Evolutionary conservation across 2,888 invertebrate genomes (phyloP).

Genomic region (Sphaerophoria rueppellii): DNA sequence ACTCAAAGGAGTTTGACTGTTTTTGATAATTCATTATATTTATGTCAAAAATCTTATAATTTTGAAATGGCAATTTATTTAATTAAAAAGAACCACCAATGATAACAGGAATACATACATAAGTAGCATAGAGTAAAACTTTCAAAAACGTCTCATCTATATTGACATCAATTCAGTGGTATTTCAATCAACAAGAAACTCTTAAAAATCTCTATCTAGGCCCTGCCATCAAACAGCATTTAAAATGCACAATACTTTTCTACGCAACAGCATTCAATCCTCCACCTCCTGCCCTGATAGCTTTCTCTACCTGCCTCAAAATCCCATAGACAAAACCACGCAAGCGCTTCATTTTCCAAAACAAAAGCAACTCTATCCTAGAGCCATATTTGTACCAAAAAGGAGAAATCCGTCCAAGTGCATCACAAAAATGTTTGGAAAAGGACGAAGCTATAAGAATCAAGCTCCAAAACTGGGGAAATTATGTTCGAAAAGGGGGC

Average conservation of each 20-base stretch:
- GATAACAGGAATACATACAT: too few species aligned
- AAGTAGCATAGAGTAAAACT: neutral
- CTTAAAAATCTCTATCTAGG: constrained; percentile 1
- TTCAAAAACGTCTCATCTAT: constrained; percentile 14
- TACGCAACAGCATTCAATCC: constrained; percentile 57
- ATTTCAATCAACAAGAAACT: constrained; percentile 16
- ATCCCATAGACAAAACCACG: constrained; percentile 6
- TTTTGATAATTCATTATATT: too few species aligned
- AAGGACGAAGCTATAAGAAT: constrained; percentile 49
- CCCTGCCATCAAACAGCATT: neutral
- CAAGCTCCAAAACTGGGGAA: neutral
- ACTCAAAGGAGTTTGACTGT: too few species aligned
- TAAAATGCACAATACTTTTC: constrained; percentile 48
- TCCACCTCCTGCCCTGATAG: neutral
- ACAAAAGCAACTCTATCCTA: constrained; percentile 46
- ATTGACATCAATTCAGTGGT: constrained; percentile 19
- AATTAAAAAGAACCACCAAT: too few species aligned
- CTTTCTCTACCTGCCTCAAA: constrained; percentile 56
- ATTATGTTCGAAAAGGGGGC: constrained; percentile 11
- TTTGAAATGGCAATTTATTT: too few species aligned
- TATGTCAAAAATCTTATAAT: too few species aligned
- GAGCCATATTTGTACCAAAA: neutral
- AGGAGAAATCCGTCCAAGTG: constrained; percentile 44
- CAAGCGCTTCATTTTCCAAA: constrained; percentile 64
- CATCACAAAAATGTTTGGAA: constrained; percentile 67